Conservation (phyloP, 2,113 vertebrate genomes). For the Myotis brandtii region DNA sequence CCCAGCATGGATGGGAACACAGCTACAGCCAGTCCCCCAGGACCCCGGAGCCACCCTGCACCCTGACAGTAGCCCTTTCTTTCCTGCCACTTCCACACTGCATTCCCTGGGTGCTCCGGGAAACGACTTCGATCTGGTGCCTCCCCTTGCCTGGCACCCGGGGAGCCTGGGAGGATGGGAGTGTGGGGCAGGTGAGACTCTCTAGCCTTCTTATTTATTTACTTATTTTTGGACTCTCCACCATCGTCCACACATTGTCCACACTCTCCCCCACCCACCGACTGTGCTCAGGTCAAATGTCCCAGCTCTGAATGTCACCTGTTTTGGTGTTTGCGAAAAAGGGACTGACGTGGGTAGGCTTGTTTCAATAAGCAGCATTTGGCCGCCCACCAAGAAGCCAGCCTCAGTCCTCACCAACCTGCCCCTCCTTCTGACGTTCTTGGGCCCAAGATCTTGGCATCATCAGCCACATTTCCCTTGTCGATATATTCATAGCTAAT, state of each 20-base stretch:
- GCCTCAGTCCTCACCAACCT: neutral
- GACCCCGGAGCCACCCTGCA: neutral
- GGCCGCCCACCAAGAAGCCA: neutral
- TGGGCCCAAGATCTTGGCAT: neutral
- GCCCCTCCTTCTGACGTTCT: neutral
- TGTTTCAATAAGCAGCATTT: neutral
- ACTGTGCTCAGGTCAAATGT: neutral
- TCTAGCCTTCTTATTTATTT: neutral
- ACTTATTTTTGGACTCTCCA: neutral
- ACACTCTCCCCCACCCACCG: neutral
- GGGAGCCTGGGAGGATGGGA: neutral
- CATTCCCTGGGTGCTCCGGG: neutral
- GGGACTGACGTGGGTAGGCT: neutral
- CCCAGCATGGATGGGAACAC: too few species aligned
- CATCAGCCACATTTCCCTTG: neutral
- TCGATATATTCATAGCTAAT: too few species aligned
- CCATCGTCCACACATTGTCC: accelerated
- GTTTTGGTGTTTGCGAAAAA: neutral
- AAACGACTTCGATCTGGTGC: neutral
- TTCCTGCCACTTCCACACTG: neutral
- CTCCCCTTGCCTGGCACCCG: neutral
- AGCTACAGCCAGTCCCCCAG: neutral
- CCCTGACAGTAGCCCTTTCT: neutral
- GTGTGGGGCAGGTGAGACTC: accelerated
- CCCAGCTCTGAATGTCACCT: neutral